phyloP scores from a whole-genome alignment of 2,888 invertebrate species.

The Diaprepes abbreviatus region DNA sequence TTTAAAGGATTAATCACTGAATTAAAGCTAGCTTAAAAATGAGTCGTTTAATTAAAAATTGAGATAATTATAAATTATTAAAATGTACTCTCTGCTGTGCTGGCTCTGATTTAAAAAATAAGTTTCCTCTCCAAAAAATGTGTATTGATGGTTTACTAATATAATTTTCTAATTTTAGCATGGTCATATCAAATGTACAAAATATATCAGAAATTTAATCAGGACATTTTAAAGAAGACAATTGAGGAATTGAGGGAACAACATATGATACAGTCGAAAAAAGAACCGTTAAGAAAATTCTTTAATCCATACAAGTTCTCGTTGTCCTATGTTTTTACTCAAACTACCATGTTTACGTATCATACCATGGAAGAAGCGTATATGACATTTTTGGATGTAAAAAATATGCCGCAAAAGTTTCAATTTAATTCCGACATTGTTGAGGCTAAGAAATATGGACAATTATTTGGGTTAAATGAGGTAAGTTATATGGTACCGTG shows the following conservation, averaged over 20 bases:
- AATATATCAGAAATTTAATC: constrained; percentile 81
- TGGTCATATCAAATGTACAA: constrained; percentile 71
- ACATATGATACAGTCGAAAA: constrained; percentile 70
- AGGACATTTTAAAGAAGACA: constrained; percentile 73
- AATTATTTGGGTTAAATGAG: constrained; percentile 55
- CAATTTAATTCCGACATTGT: constrained; percentile 11
- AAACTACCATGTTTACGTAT: constrained; percentile 52
- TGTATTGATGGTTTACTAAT: too few relatives aligned
- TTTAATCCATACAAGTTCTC: constrained; percentile 38
- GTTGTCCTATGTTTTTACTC: constrained; percentile 39
- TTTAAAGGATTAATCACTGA: too few relatives aligned
- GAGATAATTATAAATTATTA: too few relatives aligned
- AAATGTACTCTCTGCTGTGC: too few relatives aligned
- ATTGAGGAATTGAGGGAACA: constrained; percentile 73
- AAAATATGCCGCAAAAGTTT: constrained; percentile 23
- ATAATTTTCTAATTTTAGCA: background rate
- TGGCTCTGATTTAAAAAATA: too few relatives aligned
- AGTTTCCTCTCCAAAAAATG: too few relatives aligned
- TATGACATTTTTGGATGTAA: constrained; percentile 44
- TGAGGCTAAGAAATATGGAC: constrained; percentile 52
- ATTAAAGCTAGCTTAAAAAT: too few relatives aligned
- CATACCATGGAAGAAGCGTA: constrained; percentile 53
- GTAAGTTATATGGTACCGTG: too few relatives aligned
- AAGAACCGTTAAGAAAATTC: constrained; percentile 41
- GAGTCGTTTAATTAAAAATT: too few relatives aligned